Conservation (phyloP, 2,888 invertebrate genomes). For the Eristalinus aeneus region DNA sequence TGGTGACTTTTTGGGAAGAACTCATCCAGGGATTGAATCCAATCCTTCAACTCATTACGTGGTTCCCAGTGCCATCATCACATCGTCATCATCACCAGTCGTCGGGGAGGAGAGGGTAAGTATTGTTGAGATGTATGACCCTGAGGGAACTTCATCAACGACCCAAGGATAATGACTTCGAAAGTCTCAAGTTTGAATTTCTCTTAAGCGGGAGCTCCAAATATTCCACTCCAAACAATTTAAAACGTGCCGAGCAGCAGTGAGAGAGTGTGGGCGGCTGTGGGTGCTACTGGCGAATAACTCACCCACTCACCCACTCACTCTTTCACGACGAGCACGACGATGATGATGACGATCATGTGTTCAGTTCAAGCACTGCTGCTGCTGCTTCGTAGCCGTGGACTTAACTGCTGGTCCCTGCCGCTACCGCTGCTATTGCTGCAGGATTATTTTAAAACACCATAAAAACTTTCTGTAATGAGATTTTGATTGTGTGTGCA, state of each 20-base stretch:
- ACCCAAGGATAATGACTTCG: conserved; percentile 57
- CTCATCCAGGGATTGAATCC: conserved; percentile 22
- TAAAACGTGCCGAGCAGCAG: conserved; percentile 31
- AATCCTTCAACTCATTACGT: conserved; percentile 36
- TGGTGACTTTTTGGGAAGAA: background rate
- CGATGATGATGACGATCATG: conserved; percentile 41
- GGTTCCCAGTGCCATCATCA: conserved; percentile 32
- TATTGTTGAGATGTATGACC: conserved; percentile 18
- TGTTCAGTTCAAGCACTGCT: background rate
- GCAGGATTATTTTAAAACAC: conserved; percentile 62
- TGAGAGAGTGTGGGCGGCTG: background rate
- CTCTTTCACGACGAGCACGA: conserved; percentile 23
- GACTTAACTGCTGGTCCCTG: background rate
- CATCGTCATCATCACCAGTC: conserved; percentile 31
- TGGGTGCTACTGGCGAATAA: background rate
- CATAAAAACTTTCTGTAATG: conserved; percentile 67
- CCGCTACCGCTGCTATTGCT: conserved; percentile 21
- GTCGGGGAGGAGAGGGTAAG: background rate
- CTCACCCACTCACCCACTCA: background rate
- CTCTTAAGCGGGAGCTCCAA: conserved; percentile 35
- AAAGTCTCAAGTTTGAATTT: conserved; percentile 55
- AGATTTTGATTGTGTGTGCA: conserved; percentile 68
- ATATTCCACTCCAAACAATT: conserved; percentile 57
- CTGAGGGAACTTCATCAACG: conserved; percentile 20
- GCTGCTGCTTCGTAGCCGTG: background rate